Evolutionary conservation across 1,140 invertebrate genomes (phyloP), one percentile per base, ranked within the genome.

Genomic region (Panulirus ornatus): DNA sequence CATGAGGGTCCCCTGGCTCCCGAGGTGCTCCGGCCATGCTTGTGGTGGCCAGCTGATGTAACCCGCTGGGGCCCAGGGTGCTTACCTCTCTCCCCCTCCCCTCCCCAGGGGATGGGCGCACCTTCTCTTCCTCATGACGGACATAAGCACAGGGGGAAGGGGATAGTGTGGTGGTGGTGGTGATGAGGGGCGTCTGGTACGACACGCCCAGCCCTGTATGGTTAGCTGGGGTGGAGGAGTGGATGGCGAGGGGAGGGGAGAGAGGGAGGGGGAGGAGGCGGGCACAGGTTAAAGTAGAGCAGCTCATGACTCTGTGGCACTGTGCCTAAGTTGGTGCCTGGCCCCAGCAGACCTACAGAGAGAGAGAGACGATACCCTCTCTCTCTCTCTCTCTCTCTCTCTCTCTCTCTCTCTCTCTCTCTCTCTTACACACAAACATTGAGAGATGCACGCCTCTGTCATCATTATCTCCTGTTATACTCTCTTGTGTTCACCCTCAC

Each of bases 301-400:
- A 58, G 54, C 54, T 58, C 54, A 58, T 58, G 54, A 58, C 54
- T n/a, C n/a, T n/a, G n/a, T 22, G 54, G 54, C 54, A 58, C 54
- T 58, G 54, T 58, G 54, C 54, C 54, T 58, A 58, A 58, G 54
- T 58, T 58, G 54, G 54, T 58, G 54, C 14, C 54, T n/a, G n/a
- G n/a, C n/a, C n/a, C n/a, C n/a, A n/a, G n/a, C n/a, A n/a, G n/a
- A n/a, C n/a, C n/a, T n/a, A n/a, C n/a, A n/a, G n/a, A n/a, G n/a
- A n/a, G n/a, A n/a, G n/a, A n/a, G n/a, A n/a, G n/a, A n/a, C n/a
- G n/a, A n/a, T n/a, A n/a, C n/a, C n/a, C n/a, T n/a, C n/a, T n/a
- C n/a, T n/a, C n/a, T n/a, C n/a, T n/a, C n/a, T n/a, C n/a, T n/a
- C n/a, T n/a, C n/a, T n/a, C n/a, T n/a, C n/a, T n/a, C n/a, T n/a